Conservation (phyloP, 2,888 invertebrate species). For the Sinodicranocentrus sp. region DNA sequence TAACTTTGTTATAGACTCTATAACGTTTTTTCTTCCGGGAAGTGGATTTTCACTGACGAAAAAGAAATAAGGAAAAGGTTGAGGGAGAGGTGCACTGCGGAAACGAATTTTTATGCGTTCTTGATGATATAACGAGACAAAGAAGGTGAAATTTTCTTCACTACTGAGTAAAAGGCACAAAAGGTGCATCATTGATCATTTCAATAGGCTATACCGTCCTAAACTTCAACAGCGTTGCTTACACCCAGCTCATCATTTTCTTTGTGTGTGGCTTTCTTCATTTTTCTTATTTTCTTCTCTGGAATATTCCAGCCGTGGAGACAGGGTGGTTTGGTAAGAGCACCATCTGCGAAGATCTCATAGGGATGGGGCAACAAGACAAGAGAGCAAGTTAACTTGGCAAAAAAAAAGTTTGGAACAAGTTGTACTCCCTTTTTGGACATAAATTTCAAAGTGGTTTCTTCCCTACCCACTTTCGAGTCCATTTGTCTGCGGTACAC, state of each 20-base stretch:
- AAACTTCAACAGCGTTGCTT: too few relatives aligned
- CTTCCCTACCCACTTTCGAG: slow-evolving; percentile 13
- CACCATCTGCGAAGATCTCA: background rate
- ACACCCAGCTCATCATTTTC: slow-evolving; percentile 39
- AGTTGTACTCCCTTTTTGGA: background rate
- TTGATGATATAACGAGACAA: background rate
- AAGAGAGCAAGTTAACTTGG: slow-evolving; percentile 14
- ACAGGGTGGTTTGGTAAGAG: background rate
- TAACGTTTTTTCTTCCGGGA: too few relatives aligned
- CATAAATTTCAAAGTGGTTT: slow-evolving; percentile 10
- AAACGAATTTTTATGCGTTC: background rate
- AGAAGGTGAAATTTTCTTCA: background rate
- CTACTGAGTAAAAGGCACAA: too few relatives aligned
- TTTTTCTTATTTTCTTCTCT: slow-evolving; percentile 2
- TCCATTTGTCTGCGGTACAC: slow-evolving; percentile 20
- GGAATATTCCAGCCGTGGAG: too few relatives aligned
- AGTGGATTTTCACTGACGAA: too few relatives aligned
- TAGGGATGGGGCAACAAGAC: background rate
- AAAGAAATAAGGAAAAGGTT: too few relatives aligned
- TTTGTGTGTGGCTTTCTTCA: slow-evolving; percentile 5
- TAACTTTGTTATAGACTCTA: too few relatives aligned
- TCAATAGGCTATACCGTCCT: background rate
- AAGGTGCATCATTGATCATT: slow-evolving; percentile 9
- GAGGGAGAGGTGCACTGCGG: too few relatives aligned
- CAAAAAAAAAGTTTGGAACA: background rate